These are phyloP conservation scores for Muraenolepis orangiensis DNA, from an alignment of 2,797 vertebrate genomes.

Conservation along the genomic window DNA sequence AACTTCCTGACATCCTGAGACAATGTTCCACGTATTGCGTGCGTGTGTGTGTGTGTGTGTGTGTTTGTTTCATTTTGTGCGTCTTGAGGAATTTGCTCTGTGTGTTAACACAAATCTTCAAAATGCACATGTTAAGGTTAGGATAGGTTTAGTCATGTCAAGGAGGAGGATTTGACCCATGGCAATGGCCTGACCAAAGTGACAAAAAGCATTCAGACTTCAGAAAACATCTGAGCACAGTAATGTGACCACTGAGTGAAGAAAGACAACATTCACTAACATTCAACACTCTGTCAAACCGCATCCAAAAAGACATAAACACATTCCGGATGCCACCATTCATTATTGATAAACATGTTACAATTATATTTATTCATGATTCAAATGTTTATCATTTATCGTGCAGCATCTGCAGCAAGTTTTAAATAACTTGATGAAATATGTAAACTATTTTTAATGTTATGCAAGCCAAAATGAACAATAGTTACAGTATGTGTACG, in stretches of 20 bases:
- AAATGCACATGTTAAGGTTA: not conserved
- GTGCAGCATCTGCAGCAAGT: not conserved
- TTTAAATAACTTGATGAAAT: not conserved
- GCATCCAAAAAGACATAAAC: not conserved
- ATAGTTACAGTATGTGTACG: no score
- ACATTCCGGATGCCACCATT: not conserved
- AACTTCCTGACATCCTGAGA: not conserved
- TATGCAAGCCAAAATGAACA: no score
- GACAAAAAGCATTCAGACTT: not conserved
- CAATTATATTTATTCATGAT: not conserved
- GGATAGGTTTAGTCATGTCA: not conserved
- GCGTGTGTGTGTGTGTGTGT: no score
- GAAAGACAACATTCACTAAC: not conserved
- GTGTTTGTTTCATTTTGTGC: no score
- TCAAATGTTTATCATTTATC: not conserved
- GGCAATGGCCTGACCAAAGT: not conserved
- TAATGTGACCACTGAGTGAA: not conserved
- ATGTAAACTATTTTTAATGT: no score
- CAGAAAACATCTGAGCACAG: not conserved
- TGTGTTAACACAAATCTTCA: no score
- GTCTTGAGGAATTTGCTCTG: no score
- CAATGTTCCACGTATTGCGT: not conserved
- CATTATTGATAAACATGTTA: not conserved
- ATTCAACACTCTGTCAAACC: no score
- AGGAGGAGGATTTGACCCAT: not conserved